Evolutionary conservation across 2,797 vertebrate genomes (phyloP), one percentile per base, ranked within the genome.

Genomic region (Astyanax mexicanus): DNA sequence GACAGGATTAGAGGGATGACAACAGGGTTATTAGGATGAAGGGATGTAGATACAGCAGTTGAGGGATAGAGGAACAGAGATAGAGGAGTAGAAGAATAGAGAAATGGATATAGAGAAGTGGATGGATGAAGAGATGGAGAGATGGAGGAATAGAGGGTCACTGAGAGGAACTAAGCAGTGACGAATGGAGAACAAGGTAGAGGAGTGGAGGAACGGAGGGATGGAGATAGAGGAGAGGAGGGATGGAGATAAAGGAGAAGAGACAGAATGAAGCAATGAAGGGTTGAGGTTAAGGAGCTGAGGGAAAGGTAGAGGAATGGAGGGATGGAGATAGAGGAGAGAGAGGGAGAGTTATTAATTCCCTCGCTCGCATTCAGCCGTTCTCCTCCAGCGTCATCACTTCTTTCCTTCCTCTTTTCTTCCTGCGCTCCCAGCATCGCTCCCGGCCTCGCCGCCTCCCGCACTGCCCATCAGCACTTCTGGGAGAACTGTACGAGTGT

Each of bases 381-480:
- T n/a, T 45, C 27, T 77, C 74, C 60, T 78, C 4, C 42, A 74
- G 79, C 81, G 81, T 75, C 80, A 80, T 84, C 68, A 84, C 80
- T 83, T 49, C 47, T 9, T 49, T 25, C 21, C 49, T 13, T 73
- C 21, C 55, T 47, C 52, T 76, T 25, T 77, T 78, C 23, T 78
- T 83, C 21, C 74, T 82, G 65, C 66, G 66, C 85, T 89, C 81
- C 12, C 74, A 85, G 86, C 83, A 82, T 86, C 54, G 84, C 88
- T 87, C 82, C 67, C 69, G 89, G 87, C 86, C 72, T 77, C 17
- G 78, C 80, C 78, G 82, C 49, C 27, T 84, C 88, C 83, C 86
- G 84, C 76, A 84, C 79, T 81, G 80, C 81, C 84, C 85, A 86
- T 91, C 88, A 89, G 86, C 86, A 84, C 84, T 90, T 90, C 79